Evolutionary conservation across 2,113 vertebrate species (phyloP).

Genomic region (Phaethornis superciliosus): DNA sequence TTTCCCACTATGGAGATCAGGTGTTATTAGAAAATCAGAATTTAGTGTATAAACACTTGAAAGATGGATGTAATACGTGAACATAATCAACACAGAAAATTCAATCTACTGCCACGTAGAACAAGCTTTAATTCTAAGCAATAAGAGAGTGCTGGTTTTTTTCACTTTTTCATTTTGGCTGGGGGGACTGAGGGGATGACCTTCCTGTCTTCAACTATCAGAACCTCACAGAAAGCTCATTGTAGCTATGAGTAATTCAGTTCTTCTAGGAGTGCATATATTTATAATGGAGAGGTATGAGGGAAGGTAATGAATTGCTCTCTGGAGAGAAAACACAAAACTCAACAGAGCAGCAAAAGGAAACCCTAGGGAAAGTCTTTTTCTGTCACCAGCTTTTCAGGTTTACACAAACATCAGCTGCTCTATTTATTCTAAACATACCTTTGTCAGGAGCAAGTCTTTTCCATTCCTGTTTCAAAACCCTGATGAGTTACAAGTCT

Average conservation of each 20-base stretch:
- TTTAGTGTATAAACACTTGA: neutral
- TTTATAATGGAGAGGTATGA: neutral
- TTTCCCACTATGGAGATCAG: neutral
- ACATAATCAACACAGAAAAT: neutral
- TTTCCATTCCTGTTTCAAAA: neutral
- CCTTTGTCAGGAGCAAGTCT: neutral
- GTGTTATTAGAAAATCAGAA: neutral
- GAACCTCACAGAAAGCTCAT: neutral
- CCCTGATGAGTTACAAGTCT: neutral
- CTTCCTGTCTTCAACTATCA: neutral
- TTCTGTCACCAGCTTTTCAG: neutral
- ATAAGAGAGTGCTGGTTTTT: rapidly evolving
- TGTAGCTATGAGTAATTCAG: neutral
- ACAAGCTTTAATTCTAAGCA: neutral
- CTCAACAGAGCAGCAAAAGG: neutral
- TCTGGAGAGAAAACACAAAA: neutral
- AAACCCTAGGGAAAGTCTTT: neutral
- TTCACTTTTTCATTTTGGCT: neutral
- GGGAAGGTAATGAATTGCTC: neutral
- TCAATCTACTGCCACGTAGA: neutral
- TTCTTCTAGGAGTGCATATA: neutral
- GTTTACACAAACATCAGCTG: neutral
- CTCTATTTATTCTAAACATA: neutral
- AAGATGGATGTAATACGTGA: neutral
- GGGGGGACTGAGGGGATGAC: neutral